Base-by-base conservation (phyloP, 2,888 invertebrate genomes). In the Trachelus tabidus region DNA sequence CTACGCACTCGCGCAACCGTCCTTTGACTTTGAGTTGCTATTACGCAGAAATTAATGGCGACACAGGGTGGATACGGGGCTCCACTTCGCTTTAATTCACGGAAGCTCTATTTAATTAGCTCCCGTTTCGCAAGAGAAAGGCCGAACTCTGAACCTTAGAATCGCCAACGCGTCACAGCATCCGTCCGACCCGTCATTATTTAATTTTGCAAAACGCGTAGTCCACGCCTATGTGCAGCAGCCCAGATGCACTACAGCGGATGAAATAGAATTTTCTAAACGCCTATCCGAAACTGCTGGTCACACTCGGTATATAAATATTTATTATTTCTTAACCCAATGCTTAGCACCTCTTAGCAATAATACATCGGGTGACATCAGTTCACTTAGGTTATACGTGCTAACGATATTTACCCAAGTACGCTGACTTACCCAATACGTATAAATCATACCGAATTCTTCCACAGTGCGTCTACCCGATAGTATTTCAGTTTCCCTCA, bases 21-120 rank as follows among this genome's bases (percentile, higher is more conserved):
- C 80, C 80, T 77, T 77, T 77, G 71, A 68, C 71, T 77, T 33
- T 34, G 77, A 69, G 56, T 73, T 75, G 81, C 80, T 80, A 81
- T 80, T 80, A 75, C 80, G 75, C 79, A 77, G 75, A 73, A 83
- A 82, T 82, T 82, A 82, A 82, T 82, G 79, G 78, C 76, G 76
- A 73, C 75, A 77, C 68, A 77, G 79, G 35, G 77, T 73, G 74
- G 75, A 68, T 34, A 33, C 37, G 12, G 12, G 30, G 31, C 71
- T 23, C 33, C 30, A 71, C 71, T 71, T 71, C 71, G 71, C 71
- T 71, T 1, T 33, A 71, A 71, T 71, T 71, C 71, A 31, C 34
- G 31, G 71, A 71, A 71, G 31, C 31, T 33, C 33, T 23, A 31
- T 71, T 31, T 31, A 71, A 71, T 71, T 71, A 71, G 31, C 33